Evolutionary conservation across 2,113 vertebrate species (phyloP), one percentile per base, ranked within the genome.

Genomic region (Kryptolebias marmoratus): DNA sequence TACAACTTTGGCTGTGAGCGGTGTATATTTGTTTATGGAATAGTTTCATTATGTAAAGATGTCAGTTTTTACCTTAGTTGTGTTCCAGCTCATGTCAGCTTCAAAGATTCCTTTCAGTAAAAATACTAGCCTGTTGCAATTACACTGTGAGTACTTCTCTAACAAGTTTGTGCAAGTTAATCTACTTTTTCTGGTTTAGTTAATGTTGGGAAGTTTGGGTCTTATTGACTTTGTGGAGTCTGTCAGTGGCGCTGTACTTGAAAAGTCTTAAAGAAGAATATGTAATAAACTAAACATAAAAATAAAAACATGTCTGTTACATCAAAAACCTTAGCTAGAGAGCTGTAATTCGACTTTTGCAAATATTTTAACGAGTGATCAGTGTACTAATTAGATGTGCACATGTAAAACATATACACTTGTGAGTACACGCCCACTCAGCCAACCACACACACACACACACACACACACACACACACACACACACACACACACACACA

Each of bases 341-440:
- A 42, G 5, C 39, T 42, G 39, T 42, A 1, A 10, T 42, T 42
- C 10, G 39, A 42, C 39, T 42, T 63, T 54, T 49, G 7, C 5
- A 54, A 52, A 56, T 0, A 2, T 63, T 67, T 39, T 14, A 56
- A 18, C 58, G 10, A 39, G 31, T 10, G 9, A 11, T 56, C 32
- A 36, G 5, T 42, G 39, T 42, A 10, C 0, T 31, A 0, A 10
- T 68, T 15, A 22, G 48, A 10, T 15, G 27, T 72, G 60, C 18
- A 36, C 22, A 28, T 64, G 28, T 76, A 67, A 64, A 78, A 57
- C 3, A 1, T 7, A 56, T 49, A 67, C 71, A 55, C 64, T 73
- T 64, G 70, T 80, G 50, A 22, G 68, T 72, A 77, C 83, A 85
- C n/a, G 18, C 74, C 74, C 71, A 71, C 32, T 77, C 31, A 22